phyloP scores from a whole-genome alignment of 2,888 invertebrate genomes.

The Volucella bombylans region DNA sequence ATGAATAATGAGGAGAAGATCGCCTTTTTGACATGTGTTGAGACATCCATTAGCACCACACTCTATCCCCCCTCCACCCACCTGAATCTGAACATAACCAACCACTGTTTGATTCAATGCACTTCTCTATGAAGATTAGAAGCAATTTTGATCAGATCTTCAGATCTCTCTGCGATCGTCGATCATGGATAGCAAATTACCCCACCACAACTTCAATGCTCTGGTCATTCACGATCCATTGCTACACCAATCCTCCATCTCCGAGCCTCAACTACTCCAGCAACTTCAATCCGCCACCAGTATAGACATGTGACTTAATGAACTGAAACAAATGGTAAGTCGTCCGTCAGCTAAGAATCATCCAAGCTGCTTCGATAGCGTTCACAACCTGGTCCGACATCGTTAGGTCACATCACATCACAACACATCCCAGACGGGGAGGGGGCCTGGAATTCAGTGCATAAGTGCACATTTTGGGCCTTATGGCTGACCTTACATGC shows the following conservation, averaged over 20 bases:
- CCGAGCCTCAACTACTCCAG: neutral
- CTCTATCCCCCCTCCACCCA: neutral
- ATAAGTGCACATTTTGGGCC: conserved; percentile 61
- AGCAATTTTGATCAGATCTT: conserved; percentile 43
- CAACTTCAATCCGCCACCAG: neutral
- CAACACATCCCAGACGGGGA: conserved; percentile 7
- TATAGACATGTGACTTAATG: conserved; percentile 65
- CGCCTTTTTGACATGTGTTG: conserved; percentile 59
- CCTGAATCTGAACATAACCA: too few relatives aligned
- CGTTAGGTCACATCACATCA: conserved; percentile 62
- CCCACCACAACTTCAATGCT: neutral
- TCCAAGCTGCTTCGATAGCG: conserved; percentile 58
- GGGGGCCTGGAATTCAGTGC: conserved; percentile 32
- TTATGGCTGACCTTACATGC: conserved; percentile 63
- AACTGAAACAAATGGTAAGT: conserved; percentile 61
- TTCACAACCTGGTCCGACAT: conserved; percentile 27
- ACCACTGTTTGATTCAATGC: conserved; percentile 21
- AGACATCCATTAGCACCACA: conserved; percentile 47
- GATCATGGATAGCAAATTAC: conserved; percentile 39
- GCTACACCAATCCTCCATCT: too few relatives aligned
- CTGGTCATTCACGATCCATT: neutral
- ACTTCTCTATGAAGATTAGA: conserved; percentile 33
- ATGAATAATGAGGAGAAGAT: conserved; percentile 49
- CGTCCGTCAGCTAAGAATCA: conserved; percentile 56
- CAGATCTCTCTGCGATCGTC: conserved; percentile 21